These are phyloP conservation scores for Metaphire vulgaris DNA, from an alignment of 1,140 invertebrate genomes.

Conservation along the genomic window DNA sequence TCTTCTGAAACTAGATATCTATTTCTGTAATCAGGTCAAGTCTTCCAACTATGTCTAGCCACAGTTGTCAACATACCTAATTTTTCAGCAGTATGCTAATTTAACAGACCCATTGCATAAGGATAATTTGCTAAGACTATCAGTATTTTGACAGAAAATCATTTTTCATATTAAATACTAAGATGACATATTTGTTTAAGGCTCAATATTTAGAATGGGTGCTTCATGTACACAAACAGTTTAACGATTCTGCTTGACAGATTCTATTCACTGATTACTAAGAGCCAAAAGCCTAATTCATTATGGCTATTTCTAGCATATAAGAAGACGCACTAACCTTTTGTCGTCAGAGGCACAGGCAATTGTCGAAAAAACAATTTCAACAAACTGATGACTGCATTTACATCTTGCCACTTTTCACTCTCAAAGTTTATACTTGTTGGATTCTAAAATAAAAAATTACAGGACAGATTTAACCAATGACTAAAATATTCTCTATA, in stretches of 20 bases:
- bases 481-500: too few species aligned
- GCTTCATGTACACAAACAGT: not conserved
- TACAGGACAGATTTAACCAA: too few species aligned
- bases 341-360: slow-evolving; percentile 82
- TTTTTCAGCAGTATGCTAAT: too few species aligned
- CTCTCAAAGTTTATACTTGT: slow-evolving; percentile 47
- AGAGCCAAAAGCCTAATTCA: not conserved
- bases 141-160: too few species aligned
- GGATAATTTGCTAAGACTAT: too few species aligned
- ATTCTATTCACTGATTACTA: not conserved
- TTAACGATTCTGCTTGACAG: not conserved
- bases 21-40: too few species aligned
- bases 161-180: too few species aligned
- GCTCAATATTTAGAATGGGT: not conserved
- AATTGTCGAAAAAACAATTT: slow-evolving; percentile 87
- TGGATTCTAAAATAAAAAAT: slow-evolving; percentile 36
- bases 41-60: too few species aligned
- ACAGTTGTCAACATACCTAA: too few species aligned
- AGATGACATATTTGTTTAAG: not conserved
- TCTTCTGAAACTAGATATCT: too few species aligned
- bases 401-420: slow-evolving; percentile 52
- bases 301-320: not conserved
- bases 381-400: slow-evolving; percentile 59
- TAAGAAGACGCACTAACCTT: slow-evolving; percentile 44
- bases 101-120: too few species aligned